Base-by-base conservation (phyloP, 2,888 invertebrate species). In the Euplexia lucipara region DNA sequence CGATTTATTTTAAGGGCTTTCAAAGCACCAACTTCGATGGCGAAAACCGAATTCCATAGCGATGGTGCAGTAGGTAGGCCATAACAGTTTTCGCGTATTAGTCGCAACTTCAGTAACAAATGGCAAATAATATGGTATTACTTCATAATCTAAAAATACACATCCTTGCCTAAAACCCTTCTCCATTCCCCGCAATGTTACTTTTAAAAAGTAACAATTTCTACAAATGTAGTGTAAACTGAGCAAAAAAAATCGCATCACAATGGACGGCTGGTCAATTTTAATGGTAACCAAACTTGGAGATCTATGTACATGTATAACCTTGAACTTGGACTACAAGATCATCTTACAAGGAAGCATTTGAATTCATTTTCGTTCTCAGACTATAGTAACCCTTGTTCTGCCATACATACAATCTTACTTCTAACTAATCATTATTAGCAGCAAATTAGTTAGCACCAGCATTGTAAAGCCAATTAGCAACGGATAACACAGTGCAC, bases 401-500 rank as follows among this genome's bases (percentile, higher is more conserved):
- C 22, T 58, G 58, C 54, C 64, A 71, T 49, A 72, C 45, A 57
- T 58, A 66, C 61, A 64, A 63, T 37, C 62, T 78, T 66, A 76
- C 39, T 67, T 58, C 57, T 58, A 60, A 49, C 56, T 62, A 70
- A 63, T 44, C 10, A 60, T 67, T 73, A 75, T 72, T 75, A 76
- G 83, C 81, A 83, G 85, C 82, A 71, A 78, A 76, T 77, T 79
- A 62, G 75, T 80, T 86, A 87, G 87, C 87, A 87, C 87, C 87
- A 77, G 80, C 78, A 58, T 30, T 70, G 64, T 67, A 75, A 82
- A 84, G 79, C 78, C 74, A 67, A 79, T 69, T 68, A 67, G 62
- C 73, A 51, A 44, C 9, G 26, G 53, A 20, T 44, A 57, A 51
- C 32, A 47, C 37, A 53, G 22, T 48, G 56, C 52, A 37, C 32